phyloP scores from a whole-genome alignment of 2,113 vertebrate species.

The Oreochromis spilurus region DNA sequence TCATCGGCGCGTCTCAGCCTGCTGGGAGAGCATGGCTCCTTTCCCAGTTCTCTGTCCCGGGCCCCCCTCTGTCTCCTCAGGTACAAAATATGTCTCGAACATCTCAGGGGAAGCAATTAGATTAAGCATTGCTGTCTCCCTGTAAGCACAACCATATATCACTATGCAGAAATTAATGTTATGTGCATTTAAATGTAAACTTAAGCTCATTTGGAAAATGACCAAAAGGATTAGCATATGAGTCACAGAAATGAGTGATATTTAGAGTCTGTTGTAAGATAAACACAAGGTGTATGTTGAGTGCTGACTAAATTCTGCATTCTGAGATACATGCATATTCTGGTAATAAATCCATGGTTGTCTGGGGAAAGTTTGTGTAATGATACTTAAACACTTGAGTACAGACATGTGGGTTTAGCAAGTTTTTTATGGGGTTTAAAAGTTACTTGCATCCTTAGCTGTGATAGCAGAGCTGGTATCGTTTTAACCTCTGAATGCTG shows the following conservation, averaged over 20 bases:
- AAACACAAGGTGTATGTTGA: background rate
- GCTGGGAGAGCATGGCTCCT: slow-evolving; percentile 14
- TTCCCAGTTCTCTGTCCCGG: slow-evolving; percentile 7
- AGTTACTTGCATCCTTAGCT: background rate
- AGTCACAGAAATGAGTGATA: background rate
- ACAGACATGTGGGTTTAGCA: background rate
- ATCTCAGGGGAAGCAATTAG: slow-evolving; percentile 46
- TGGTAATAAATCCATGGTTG: background rate
- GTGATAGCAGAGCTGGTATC: background rate
- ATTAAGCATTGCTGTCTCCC: slow-evolving; percentile 12
- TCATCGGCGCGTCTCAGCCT: background rate
- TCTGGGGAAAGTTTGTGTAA: background rate
- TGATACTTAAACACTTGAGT: background rate
- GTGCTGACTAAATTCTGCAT: background rate
- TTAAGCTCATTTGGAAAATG: slow-evolving; percentile 5
- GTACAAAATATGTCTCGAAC: slow-evolving; percentile 25
- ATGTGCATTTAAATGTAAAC: slow-evolving; percentile 31
- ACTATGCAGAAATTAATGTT: slow-evolving; percentile 11
- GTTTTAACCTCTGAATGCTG: background rate
- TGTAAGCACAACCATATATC: slow-evolving; percentile 19
- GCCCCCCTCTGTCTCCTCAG: background rate
- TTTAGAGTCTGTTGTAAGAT: background rate
- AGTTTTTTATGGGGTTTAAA: background rate
- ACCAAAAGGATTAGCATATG: slow-evolving; percentile 7
- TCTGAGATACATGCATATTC: background rate